Percentiles rank a stretch among this genome's conserved stretches.
Evolutionary conservation across 2,888 invertebrate genomes (phyloP).

Genomic region (Campoplex nolae): DNA sequence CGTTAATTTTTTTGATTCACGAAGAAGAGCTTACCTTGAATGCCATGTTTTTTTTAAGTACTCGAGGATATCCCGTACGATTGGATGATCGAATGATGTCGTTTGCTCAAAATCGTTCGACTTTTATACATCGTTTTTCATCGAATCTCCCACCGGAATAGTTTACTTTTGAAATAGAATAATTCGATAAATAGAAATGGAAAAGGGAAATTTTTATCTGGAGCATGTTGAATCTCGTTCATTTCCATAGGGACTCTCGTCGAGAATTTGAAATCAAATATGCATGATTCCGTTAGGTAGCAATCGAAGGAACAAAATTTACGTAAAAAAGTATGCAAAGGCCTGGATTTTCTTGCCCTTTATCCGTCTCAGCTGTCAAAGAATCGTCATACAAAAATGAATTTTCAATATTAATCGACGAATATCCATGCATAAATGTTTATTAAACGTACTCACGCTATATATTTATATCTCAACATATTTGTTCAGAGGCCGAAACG

Average conservation of each 20-base stretch:
- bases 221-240: slow-evolving; percentile 12
- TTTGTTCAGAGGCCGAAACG: slow-evolving; percentile 11
- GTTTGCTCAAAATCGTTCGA: not conserved
- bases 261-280: slow-evolving; percentile 1
- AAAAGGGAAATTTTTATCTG: not conserved
- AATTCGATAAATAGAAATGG: slow-evolving; percentile 3
- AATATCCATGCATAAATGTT: not conserved
- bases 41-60: slow-evolving; percentile 33
- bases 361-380: slow-evolving; percentile 11
- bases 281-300: not conserved
- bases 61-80: slow-evolving; percentile 40
- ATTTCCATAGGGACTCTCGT: not conserved
- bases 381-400: not conserved
- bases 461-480: not conserved
- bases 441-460: not conserved
- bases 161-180: slow-evolving; percentile 11
- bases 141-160: slow-evolving; percentile 45
- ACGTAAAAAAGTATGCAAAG: not conserved
- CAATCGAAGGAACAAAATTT: not conserved
- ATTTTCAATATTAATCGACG: not conserved
- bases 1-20: slow-evolving; percentile 71
- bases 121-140: slow-evolving; percentile 53
- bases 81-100: slow-evolving; percentile 60
- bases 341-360: not conserved
- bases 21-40: slow-evolving; percentile 49